Evolutionary conservation across 2,113 vertebrate species (phyloP), one percentile per base, ranked within the genome.

Genomic region (Vireo altiloquus): DNA sequence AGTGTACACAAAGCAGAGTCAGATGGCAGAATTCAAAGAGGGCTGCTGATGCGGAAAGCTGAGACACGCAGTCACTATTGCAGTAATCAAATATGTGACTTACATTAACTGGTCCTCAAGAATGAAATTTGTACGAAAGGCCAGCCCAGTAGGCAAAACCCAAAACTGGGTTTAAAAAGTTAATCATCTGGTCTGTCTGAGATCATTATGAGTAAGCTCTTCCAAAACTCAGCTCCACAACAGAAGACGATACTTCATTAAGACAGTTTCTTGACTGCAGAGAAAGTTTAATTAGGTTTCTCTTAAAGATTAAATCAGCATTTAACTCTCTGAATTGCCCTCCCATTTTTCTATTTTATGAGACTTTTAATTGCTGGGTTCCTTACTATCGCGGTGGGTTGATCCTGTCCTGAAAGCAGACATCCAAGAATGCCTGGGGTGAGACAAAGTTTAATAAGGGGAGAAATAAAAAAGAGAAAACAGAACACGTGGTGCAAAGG

Each of bases 391-490:
- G 0, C 11, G 79, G 25, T 5, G 2, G 21, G 22, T 22, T 72
- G 49, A 24, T 44, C 30, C 35, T 20, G 47, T 24, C 13, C 20
- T 37, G 44, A 12, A 54, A 35, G 24, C 28, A 21, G 37, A 28
- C 25, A 31, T 21, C 31, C 11, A 4, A 20, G 39, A 70, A 27
- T 3, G 18, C 30, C 13, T 7, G 17, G 8, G 31, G 9, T 7
- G 42, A 49, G 42, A 77, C 24, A 50, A 68, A 33, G 30, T 9
- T n/a, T 11, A 16, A 0, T 17, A 25, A 47, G 23, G 20, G 22
- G 14, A 4, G 6, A 0, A 6, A 49, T 59, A 4, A 1, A 37
- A 47, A 4, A 27, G n/a, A n/a, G 10, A 53, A 25, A 7, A 3
- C 5, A 16, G 25, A 10, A 27, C 5, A 11, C 3, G 16, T 4